Evolutionary conservation across 2,888 invertebrate genomes (phyloP).

Genomic region (Eubasilissa splendida): DNA sequence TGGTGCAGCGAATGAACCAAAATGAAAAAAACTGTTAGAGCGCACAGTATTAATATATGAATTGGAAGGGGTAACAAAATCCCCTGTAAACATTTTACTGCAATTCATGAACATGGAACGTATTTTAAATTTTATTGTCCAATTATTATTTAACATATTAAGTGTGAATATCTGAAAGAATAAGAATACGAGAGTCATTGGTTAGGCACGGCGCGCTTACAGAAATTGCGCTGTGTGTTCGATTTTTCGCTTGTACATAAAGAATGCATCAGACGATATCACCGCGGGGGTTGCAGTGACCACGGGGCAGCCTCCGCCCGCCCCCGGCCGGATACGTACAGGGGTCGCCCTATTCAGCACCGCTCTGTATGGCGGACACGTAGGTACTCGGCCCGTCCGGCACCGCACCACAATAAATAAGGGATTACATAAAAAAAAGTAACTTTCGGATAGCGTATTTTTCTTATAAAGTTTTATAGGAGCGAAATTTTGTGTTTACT

Average conservation of each 20-base stretch:
- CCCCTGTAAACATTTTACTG: too few relatives aligned
- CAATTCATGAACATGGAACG: too few relatives aligned
- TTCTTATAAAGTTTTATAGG: conserved; percentile 41
- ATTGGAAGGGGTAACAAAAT: too few relatives aligned
- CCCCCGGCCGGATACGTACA: conserved; percentile 19
- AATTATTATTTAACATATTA: too few relatives aligned
- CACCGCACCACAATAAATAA: conserved; percentile 56
- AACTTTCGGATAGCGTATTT: conserved; percentile 45
- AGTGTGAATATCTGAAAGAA: too few relatives aligned
- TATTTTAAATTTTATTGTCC: too few relatives aligned
- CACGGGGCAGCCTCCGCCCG: conserved; percentile 15
- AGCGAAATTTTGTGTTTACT: conserved; percentile 40
- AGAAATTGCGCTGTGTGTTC: conserved; percentile 38
- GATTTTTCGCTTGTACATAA: conserved; percentile 52
- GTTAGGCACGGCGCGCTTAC: neutral
- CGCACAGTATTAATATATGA: too few relatives aligned
- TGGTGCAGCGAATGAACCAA: too few relatives aligned
- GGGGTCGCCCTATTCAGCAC: conserved; percentile 43
- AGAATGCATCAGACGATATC: conserved; percentile 55
- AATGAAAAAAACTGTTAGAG: too few relatives aligned
- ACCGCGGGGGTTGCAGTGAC: conserved; percentile 55
- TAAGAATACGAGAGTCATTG: too few relatives aligned
- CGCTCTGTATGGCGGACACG: conserved; percentile 50
- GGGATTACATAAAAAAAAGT: conserved; percentile 54
- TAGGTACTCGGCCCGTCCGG: conserved; percentile 48